These are phyloP conservation scores for Scomber scombrus DNA, from an alignment of 2,113 vertebrate genomes.

Conservation along the genomic window DNA sequence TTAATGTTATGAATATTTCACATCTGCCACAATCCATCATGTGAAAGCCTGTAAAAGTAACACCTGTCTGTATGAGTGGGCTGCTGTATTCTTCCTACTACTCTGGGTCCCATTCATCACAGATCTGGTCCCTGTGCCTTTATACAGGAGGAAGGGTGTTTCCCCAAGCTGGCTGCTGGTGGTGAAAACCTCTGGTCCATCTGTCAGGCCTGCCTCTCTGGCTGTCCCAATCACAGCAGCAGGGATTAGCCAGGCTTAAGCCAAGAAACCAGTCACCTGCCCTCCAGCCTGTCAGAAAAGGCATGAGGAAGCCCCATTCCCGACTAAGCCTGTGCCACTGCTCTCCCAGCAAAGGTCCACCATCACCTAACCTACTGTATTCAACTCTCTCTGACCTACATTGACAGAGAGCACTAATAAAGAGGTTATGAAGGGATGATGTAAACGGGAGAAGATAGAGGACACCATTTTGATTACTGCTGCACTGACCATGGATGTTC, in stretches of 20 bases:
- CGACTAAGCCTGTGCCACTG: slow-evolving; percentile 47
- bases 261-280: slow-evolving; percentile 72
- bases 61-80: neutral
- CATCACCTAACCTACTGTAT: slow-evolving; percentile 49
- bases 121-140: neutral
- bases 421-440: slow-evolving; percentile 35
- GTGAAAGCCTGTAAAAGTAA: slow-evolving; percentile 3
- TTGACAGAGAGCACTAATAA: slow-evolving; percentile 49
- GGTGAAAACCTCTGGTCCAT: slow-evolving; percentile 78
- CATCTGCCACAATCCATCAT: neutral
- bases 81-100: slow-evolving; percentile 1
- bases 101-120: slow-evolving; percentile 8
- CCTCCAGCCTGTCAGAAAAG: slow-evolving; percentile 49
- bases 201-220: slow-evolving; percentile 68
- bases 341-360: slow-evolving; percentile 49
- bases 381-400: slow-evolving; percentile 67
- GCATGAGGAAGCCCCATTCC: slow-evolving; percentile 57
- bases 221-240: slow-evolving; percentile 59
- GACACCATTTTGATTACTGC: slow-evolving; percentile 62
- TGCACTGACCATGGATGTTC: slow-evolving; percentile 52
- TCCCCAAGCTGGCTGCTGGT: slow-evolving; percentile 42
- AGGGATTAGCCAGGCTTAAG: slow-evolving; percentile 80
- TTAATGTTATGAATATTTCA: slow-evolving; percentile 12
- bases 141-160: slow-evolving; percentile 27
- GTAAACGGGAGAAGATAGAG: slow-evolving; percentile 50